Conservation (phyloP, 2,113 vertebrate species). For the Rhynchopsitta pachyrhyncha region DNA sequence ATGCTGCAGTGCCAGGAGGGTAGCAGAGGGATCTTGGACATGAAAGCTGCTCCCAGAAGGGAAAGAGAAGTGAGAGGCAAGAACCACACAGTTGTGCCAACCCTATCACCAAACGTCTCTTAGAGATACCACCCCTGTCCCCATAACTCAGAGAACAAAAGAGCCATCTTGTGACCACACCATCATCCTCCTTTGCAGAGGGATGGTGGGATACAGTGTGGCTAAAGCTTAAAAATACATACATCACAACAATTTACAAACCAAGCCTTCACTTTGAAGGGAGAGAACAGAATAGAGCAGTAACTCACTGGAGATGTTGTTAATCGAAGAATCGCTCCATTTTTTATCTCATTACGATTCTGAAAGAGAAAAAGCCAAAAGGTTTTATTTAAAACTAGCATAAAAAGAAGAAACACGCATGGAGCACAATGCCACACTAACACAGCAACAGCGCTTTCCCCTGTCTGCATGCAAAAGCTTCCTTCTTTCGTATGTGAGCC, state of each 20-base stretch:
- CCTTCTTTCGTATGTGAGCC: not conserved
- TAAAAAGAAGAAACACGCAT: not conserved
- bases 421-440: not conserved
- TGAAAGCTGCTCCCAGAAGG: not conserved
- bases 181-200: not conserved
- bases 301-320: slow-evolving; percentile 93
- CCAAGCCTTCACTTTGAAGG: not conserved
- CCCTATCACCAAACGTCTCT: not conserved
- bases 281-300: not conserved
- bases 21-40: not conserved
- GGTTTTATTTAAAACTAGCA: not conserved
- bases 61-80: not conserved
- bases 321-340: slow-evolving; percentile 93
- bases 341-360: slow-evolving; percentile 99
- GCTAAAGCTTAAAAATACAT: not conserved
- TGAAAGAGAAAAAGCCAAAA: slow-evolving; percentile 71
- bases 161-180: not conserved
- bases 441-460: not conserved
- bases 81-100: not conserved
- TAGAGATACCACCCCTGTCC: not conserved
- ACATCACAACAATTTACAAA: not conserved
- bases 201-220: not conserved
- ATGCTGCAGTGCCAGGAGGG: not conserved
- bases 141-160: not conserved
- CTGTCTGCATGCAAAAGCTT: not conserved